Conservation (phyloP, 2,888 invertebrate species). For the Himalopsyche kuldschensis region DNA sequence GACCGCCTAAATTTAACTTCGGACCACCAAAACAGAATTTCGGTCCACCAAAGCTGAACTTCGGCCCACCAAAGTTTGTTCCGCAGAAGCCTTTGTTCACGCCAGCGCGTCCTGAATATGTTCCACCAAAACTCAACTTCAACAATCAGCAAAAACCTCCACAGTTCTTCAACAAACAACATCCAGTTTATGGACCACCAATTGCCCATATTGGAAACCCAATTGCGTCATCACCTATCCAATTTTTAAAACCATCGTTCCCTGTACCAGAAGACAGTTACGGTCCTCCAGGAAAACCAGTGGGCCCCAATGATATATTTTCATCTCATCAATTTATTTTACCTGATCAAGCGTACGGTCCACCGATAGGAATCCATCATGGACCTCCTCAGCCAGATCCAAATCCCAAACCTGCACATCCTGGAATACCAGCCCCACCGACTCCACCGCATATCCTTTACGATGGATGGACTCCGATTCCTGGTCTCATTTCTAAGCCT, state of each 20-base stretch:
- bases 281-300: conserved; percentile 54
- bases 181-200: conserved; percentile 50
- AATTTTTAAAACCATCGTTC: conserved; percentile 54
- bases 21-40: conserved; percentile 41
- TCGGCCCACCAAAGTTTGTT: conserved; percentile 46
- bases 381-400: conserved; percentile 64
- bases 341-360: conserved; percentile 46
- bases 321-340: conserved; percentile 49
- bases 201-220: conserved; percentile 43
- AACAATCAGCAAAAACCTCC: conserved; percentile 50
- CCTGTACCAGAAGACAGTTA: conserved; percentile 53
- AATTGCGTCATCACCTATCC: conserved; percentile 42
- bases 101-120: conserved; percentile 46
- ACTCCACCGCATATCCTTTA: conserved; percentile 75
- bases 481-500: conserved; percentile 60
- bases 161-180: conserved; percentile 43
- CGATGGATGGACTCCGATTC: conserved; percentile 86
- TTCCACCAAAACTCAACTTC: conserved; percentile 42
- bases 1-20: conserved; percentile 29
- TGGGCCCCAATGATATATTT: conserved; percentile 51
- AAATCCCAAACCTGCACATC: conserved; percentile 64
- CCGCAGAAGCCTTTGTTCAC: conserved; percentile 51
- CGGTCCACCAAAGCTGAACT: conserved; percentile 45
- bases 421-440: conserved; percentile 72
- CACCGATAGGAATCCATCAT: conserved; percentile 50